Percentiles rank a stretch among this genome's conserved stretches.
Evolutionary conservation across 1,140 invertebrate genomes (phyloP).

Genomic region (Aphidius gifuensis): DNA sequence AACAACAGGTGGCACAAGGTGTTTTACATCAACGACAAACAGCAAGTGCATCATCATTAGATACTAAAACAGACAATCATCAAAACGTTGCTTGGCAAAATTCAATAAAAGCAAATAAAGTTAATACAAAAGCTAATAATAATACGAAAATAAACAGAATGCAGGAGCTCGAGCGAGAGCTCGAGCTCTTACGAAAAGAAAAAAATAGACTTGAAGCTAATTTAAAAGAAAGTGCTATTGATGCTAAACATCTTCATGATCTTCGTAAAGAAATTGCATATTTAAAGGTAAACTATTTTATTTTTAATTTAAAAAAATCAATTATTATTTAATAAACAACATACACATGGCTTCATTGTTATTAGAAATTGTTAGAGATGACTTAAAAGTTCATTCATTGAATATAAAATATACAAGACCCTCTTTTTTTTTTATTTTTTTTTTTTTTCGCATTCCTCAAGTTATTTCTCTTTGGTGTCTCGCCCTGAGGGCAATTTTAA

Average conservation of each 20-base stretch:
- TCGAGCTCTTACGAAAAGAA: conserved; percentile 44
- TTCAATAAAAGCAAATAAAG: conserved; percentile 20
- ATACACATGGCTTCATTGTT: too few species aligned
- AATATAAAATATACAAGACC: conserved; percentile 44
- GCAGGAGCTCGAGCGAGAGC: conserved; percentile 48
- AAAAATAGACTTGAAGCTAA: conserved; percentile 38
- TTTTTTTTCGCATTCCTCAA: conserved; percentile 12
- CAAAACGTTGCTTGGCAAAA: conserved; percentile 31
- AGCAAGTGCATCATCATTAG: conserved; percentile 40
- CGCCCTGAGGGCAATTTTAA: background rate
- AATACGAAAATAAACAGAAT: conserved; percentile 37
- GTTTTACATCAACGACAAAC: conserved; percentile 34
- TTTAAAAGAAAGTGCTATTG: conserved; percentile 34
- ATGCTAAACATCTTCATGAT: conserved; percentile 37
- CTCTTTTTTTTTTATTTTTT: conserved; percentile 13
- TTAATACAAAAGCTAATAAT: conserved; percentile 16
- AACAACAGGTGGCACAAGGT: conserved; percentile 56
- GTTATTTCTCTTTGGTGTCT: background rate
- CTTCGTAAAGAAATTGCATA: conserved; percentile 40
- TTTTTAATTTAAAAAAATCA: background rate
- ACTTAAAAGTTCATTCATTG: too few species aligned
- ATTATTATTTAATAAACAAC: too few species aligned
- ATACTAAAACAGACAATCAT: conserved; percentile 34
- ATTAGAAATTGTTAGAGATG: too few species aligned
- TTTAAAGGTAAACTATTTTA: conserved; percentile 43